Evolutionary conservation across 53 echinoderm and acorn worm genomes (phyloP).

Genomic region (Crossaster papposus): DNA sequence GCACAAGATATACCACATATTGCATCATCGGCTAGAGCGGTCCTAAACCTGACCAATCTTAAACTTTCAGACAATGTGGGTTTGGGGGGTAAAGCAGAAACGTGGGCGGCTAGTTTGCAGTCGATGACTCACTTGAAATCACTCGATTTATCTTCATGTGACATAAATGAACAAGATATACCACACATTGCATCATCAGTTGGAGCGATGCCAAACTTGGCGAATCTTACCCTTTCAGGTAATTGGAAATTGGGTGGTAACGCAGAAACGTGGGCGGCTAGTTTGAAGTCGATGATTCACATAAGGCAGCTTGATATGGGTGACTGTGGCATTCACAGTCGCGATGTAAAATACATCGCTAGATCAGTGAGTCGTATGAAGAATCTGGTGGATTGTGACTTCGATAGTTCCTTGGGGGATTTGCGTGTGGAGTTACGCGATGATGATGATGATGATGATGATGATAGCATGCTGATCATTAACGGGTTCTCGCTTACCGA

Average conservation of each 20-base stretch:
- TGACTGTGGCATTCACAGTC: neutral
- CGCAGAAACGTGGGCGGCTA: neutral
- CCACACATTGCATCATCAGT: too few species aligned
- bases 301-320: neutral
- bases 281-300: neutral
- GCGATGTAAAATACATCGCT: neutral
- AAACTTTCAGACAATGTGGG: too few species aligned
- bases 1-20: too few species aligned
- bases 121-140: too few species aligned
- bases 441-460: too few species aligned
- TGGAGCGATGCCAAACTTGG: too few species aligned
- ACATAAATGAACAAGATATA: too few species aligned
- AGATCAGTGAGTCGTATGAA: neutral
- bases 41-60: too few species aligned
- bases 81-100: too few species aligned
- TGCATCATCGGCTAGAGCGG: too few species aligned
- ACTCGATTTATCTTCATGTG: too few species aligned
- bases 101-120: too few species aligned
- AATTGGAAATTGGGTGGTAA: neutral
- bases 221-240: neutral
- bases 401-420: neutral
- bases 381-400: neutral
- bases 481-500: neutral
- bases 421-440: neutral
- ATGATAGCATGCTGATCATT: neutral